These are phyloP conservation scores for Syrmaticus mikado DNA, from an alignment of 2,113 vertebrate species.

Conservation along the genomic window DNA sequence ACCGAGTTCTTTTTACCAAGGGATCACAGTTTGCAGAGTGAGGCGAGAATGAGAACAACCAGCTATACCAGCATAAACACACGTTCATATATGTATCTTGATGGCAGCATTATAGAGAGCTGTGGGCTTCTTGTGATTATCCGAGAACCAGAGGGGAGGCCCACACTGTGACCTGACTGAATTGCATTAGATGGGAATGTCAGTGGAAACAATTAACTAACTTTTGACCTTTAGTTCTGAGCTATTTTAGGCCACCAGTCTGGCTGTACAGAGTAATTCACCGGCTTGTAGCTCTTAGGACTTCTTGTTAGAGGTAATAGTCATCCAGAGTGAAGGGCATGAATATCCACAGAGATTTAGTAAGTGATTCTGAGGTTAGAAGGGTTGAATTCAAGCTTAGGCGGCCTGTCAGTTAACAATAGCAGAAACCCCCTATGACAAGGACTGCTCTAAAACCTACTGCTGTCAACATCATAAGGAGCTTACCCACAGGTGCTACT, in stretches of 20 bases:
- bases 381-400: not conserved
- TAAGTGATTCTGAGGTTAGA: not conserved
- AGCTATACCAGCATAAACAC: not conserved
- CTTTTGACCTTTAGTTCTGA: conserved; percentile 19
- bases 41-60: not conserved
- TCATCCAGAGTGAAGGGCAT: fast-evolving
- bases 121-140: not conserved
- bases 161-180: not conserved
- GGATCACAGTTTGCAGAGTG: not conserved
- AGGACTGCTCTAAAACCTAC: not conserved
- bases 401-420: not conserved
- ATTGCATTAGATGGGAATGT: conserved; percentile 37
- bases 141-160: not conserved
- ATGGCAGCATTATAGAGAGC: not conserved
- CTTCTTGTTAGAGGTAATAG: not conserved
- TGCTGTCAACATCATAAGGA: not conserved
- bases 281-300: not conserved
- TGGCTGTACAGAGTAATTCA: not conserved
- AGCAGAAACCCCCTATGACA: not conserved
- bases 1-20: not conserved
- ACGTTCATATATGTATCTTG: not conserved
- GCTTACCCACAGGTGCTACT: not conserved
- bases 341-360: not conserved
- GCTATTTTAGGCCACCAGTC: conserved; percentile 10
- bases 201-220: conserved; percentile 1